Evolutionary conservation across 1,140 invertebrate genomes (phyloP), one percentile per base, ranked within the genome.

Genomic region (Ctenoplectra terminalis): DNA sequence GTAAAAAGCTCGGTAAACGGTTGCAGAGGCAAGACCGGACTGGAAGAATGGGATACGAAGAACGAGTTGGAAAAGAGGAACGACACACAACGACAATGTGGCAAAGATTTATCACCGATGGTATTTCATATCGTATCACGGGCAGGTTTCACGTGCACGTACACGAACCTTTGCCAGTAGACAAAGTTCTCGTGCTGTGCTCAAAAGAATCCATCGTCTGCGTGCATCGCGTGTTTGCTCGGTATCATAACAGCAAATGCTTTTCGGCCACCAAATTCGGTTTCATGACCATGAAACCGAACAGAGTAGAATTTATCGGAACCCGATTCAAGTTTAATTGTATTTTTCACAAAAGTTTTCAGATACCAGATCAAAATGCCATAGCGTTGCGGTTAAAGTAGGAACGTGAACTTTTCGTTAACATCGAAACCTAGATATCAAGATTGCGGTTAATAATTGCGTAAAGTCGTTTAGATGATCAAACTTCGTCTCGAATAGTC

Each of bases 81-180:
- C 54, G 48, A 73, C 54, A 61, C 73, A 48, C 74, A 83, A 80
- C 66, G 84, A 86, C 81, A 83, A 87, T 81, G 70, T 84, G 58
- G 74, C 63, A 56, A 86, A 46, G 72, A 84, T 87, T 87, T 86
- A 87, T 87, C 66, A 66, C 52, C 81, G 84, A 72, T 78, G 69
- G 40, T 87, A 82, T 87, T 83, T 85, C 85, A 86, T 87, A 87
- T 87, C 70, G 66, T 46, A 78, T 78, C 76, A 23, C 66, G 75
- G 43, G 7, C 73, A 60, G 52, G 66, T 82, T 86, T 78, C 82
- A 85, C 74, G 74, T 74, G 43, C 64, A 54, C 46, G 71, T 72
- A 83, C 46, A 50, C 43, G 26, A 48, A 50, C 34, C 34, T 26
- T 31, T 43, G 13, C 43, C 63, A 31, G 56, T 70, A 71, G 37